Conservation (phyloP, 2,113 vertebrate species). For the Istiophorus platypterus region DNA sequence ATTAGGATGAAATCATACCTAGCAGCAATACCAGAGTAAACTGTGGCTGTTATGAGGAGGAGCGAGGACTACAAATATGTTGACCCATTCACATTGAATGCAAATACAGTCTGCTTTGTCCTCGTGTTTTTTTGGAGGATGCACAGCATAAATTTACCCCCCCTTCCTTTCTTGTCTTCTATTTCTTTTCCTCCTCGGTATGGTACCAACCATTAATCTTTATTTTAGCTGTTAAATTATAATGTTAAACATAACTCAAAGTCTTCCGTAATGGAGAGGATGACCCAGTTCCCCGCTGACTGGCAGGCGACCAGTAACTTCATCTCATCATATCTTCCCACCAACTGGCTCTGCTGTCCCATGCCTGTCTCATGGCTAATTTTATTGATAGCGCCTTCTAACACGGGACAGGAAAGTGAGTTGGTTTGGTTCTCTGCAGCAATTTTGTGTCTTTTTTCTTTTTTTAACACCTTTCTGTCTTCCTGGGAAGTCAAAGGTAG, state of each 20-base stretch:
- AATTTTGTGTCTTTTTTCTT: conserved; percentile 62
- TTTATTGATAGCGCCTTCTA: conserved; percentile 69
- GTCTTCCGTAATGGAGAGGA: conserved; percentile 54
- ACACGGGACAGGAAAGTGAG: conserved; percentile 56
- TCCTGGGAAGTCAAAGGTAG: conserved; percentile 39
- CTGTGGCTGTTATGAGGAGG: too few relatives aligned
- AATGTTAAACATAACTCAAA: conserved; percentile 69
- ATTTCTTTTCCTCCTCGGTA: background rate
- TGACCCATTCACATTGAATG: too few relatives aligned
- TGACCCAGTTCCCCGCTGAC: conserved; percentile 60
- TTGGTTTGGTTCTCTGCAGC: conserved; percentile 59
- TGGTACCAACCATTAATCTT: conserved; percentile 51
- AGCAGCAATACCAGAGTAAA: background rate
- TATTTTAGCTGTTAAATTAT: conserved; percentile 57
- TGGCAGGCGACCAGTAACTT: conserved; percentile 57
- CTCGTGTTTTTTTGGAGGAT: conserved; percentile 15
- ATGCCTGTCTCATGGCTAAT: conserved; percentile 63
- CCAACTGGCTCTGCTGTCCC: conserved; percentile 47
- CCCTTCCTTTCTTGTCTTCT: background rate
- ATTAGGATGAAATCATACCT: background rate
- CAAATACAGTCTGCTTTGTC: conserved; percentile 11
- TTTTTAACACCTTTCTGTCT: conserved; percentile 35
- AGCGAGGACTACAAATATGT: too few relatives aligned
- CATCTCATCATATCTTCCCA: conserved; percentile 54
- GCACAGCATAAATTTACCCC: background rate